Base-by-base conservation (phyloP, 2,113 vertebrate species). In the Plecturocebus donacophilus region DNA sequence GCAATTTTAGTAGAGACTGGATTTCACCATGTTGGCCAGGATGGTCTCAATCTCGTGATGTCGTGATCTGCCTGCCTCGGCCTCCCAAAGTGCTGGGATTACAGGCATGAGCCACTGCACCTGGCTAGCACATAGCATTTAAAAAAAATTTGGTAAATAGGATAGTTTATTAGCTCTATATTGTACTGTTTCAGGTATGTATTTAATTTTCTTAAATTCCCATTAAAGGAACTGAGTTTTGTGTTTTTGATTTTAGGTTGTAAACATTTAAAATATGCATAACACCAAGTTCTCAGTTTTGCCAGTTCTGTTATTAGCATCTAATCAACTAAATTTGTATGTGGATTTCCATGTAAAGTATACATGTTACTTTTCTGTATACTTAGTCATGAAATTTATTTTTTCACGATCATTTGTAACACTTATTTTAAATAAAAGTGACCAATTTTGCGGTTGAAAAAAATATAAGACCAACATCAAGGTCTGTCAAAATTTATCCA, bases 401-500 rank as follows among this genome's bases (percentile, higher is more conserved):
- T 99, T 99, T 98, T 98, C 98, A 98, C 98, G 98, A 95, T 97
- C 98, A 97, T 98, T 99, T 98, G 98, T 98, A 98, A 98, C 92
- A 92, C 97, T 98, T 98, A 97, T 98, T 99, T 98, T 98, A 98
- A 99, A 98, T 99, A 99, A 99, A 98, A 98, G 96, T 98, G 97
- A 98, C 97, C 97, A 98, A 98, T 98, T 98, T 98, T 98, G 97
- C 98, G 97, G 98, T 98, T 85, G 23, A 95, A 70, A 89, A 42
- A 77, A 45, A 49, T 32, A 8, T 71, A 81, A 20, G 38, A 40
- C 45, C 14, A 40, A 16, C n/a, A 68, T 40, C 35, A 68, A 82
- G 6, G 6, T 82, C 9, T 58, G 68, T 54, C 16, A 30, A 77
- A 90, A 77, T 38, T 47, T 82, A 47, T 73, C 68, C 52, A 73